Base-by-base conservation (phyloP, 2,888 invertebrate genomes). In the Nomada fabriciana region DNA sequence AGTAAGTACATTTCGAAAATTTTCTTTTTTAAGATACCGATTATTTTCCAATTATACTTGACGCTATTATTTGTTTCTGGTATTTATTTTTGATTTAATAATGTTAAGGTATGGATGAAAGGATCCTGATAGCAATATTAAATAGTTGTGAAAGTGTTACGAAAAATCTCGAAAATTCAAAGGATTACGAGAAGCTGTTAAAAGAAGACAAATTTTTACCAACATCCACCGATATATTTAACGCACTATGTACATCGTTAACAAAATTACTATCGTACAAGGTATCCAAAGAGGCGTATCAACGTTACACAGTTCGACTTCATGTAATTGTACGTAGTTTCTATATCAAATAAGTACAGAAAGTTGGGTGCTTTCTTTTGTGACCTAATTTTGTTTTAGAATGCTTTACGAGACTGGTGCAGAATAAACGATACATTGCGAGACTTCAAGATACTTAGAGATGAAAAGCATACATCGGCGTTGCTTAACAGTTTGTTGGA, bases 241-340 rank as follows among this genome's bases (percentile, higher is more conserved):
- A 86, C 57, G 87, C 80, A 25, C 80, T 93, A 25, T 82, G 89
- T 9, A 84, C 63, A 63, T 89, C 91, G 3, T 84, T 92, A 18
- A 88, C 90, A 64, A 89, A 89, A 69, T 73, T 91, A 18, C 77
- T 93, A 10, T 82, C 85, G 42, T 88, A 90, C 68, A 92, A 90
- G 85, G 89, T 93, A 52, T 92, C 93, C 0, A 88, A 87, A 20
- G 91, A 91, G 79, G 91, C 89, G 52, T 85, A 90, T 70, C 93
- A 93, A 72, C 90, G 92, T 70, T 93, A 93, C 61, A 87, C 90
- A 0, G 91, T 92, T 25, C 86, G 92, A 76, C 82, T 90, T 23
- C 79, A 90, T 76, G 43, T 92, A 10, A 92, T 93, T 52, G 93
- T 92, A 88, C 69, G 92, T 91, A 68, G 10, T 68, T 15, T 72